Conservation (phyloP, 2,113 vertebrate genomes). For the Thryonomys swinderianus region DNA sequence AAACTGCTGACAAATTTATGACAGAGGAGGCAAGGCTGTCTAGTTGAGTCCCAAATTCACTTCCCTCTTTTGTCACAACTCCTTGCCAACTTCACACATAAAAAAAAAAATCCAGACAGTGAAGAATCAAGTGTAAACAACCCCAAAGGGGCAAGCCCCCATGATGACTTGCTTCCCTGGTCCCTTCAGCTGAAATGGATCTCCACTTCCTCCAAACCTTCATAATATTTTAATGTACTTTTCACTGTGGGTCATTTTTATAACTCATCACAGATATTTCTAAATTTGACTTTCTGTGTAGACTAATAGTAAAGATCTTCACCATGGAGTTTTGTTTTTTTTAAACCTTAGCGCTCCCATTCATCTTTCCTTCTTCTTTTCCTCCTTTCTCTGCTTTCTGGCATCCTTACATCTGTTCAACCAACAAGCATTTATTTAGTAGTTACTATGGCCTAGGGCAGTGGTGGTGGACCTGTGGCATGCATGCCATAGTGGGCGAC, state of each 20-base stretch:
- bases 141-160: neutral
- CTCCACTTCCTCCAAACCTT: neutral
- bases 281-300: conserved; percentile 9
- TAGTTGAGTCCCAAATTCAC: conserved; percentile 29
- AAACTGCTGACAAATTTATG: neutral
- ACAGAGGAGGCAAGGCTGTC: conserved; percentile 27
- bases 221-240: neutral
- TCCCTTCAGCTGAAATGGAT: neutral
- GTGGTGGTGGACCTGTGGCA: neutral
- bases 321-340: neutral
- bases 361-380: neutral
- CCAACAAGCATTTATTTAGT: neutral
- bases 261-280: neutral
- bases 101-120: neutral
- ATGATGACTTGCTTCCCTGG: neutral
- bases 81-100: neutral
- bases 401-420: neutral
- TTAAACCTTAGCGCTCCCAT: neutral
- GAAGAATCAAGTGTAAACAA: conserved; percentile 15
- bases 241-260: neutral
- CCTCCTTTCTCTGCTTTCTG: neutral
- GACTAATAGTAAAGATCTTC: neutral
- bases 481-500: neutral
- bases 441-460: neutral
- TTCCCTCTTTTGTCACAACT: neutral